A percentile compares a stretch with the other conserved stretches of the same genome.
These are phyloP conservation scores for Mobula hypostoma DNA, from an alignment of 2,113 vertebrate species.

Conservation along the genomic window DNA sequence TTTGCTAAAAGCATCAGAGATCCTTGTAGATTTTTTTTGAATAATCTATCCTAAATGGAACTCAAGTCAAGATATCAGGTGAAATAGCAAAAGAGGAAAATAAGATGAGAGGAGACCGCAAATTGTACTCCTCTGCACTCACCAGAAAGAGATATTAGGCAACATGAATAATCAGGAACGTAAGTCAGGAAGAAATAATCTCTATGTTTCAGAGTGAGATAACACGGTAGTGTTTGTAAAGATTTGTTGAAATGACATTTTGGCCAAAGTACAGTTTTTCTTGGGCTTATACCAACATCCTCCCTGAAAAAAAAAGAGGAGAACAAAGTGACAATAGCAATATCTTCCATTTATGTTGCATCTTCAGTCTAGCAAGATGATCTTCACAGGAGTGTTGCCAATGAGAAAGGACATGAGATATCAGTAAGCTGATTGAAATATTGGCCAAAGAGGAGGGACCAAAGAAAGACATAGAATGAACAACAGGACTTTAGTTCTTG, in stretches of 20 bases:
- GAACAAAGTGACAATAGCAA: not conserved
- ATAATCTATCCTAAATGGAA: slow-evolving; percentile 7
- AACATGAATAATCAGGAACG: not conserved
- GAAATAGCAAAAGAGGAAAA: not conserved
- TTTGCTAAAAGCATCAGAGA: not conserved
- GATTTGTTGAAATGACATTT: not conserved
- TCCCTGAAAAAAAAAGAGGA: not conserved
- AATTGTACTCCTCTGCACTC: not conserved
- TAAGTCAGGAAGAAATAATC: not conserved
- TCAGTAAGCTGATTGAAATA: no score
- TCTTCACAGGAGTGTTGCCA: no score
- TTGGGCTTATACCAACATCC: not conserved
- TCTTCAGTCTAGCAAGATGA: no score
- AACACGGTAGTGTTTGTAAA: not conserved
- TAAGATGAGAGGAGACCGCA: not conserved
- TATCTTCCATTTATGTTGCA: no score
- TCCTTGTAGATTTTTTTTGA: not conserved
- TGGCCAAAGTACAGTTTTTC: not conserved
- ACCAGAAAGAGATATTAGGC: not conserved
- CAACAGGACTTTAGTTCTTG: no score
- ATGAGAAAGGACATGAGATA: no score
- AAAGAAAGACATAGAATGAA: no score
- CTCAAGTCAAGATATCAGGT: not conserved
- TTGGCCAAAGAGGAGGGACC: no score
- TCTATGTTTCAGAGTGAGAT: not conserved